phyloP scores from a whole-genome alignment of 2,888 invertebrate genomes.

The Teleogryllus oceanicus region DNA sequence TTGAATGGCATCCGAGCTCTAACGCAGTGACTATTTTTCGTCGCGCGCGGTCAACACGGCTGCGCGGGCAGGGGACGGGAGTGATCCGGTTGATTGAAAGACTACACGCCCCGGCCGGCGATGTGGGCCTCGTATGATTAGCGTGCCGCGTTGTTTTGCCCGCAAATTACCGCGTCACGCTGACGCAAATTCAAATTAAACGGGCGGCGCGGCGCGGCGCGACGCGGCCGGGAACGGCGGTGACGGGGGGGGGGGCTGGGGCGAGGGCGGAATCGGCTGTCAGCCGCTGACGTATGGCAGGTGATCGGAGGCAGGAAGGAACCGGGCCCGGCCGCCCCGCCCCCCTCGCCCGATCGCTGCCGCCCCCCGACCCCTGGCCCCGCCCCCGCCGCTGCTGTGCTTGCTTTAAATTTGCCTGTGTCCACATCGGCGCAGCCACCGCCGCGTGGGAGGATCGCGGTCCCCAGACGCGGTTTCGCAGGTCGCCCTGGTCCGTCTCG shows the following conservation, averaged over 20 bases:
- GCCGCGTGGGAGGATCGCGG: background rate
- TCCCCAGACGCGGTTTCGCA: background rate
- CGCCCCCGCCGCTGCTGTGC: background rate
- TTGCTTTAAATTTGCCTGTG: slow-evolving; percentile 18
- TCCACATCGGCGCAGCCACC: background rate
- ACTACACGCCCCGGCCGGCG: background rate
- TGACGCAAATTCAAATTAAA: background rate
- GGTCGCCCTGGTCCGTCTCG: background rate
- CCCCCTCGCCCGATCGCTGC: background rate
- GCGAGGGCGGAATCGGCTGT: slow-evolving; percentile 4
- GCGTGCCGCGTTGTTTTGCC: background rate
- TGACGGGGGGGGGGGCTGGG: background rate
- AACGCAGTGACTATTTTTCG: no score
- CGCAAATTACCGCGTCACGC: background rate
- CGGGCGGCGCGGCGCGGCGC: background rate
- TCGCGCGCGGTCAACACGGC: background rate
- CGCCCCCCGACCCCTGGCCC: background rate
- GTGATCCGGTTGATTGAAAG: slow-evolving; percentile 1
- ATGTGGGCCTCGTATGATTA: background rate
- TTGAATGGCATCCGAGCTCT: no score
- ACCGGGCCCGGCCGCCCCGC: background rate
- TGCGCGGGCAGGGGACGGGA: background rate
- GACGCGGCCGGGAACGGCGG: background rate
- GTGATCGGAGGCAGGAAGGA: slow-evolving; percentile 12
- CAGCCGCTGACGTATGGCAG: background rate